phyloP scores from a whole-genome alignment of 2,113 vertebrate species.

The Aplodontia rufa region DNA sequence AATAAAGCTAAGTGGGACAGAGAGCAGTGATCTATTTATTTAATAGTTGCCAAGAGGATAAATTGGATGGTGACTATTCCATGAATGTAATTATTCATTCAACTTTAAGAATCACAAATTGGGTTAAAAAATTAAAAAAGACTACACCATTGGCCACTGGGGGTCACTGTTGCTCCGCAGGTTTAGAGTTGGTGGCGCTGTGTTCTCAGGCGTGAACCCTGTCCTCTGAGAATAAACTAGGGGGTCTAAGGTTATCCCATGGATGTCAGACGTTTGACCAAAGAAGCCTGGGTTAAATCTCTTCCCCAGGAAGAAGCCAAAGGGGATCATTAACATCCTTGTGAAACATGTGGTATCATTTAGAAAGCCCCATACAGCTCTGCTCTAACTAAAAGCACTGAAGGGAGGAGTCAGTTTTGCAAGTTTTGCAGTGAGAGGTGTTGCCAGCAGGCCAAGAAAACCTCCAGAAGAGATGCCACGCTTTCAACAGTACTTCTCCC shows the following conservation, averaged over 20 bases:
- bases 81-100: background rate
- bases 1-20: background rate
- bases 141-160: constrained; percentile 52
- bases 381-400: background rate
- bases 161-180: constrained; percentile 65
- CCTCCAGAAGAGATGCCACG: background rate
- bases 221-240: constrained; percentile 19
- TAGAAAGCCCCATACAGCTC: background rate
- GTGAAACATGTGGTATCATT: constrained; percentile 21
- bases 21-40: background rate
- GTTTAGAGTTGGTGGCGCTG: background rate
- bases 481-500: background rate
- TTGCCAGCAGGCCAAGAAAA: background rate
- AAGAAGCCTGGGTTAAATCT: constrained; percentile 23
- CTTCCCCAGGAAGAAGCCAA: constrained; percentile 39
- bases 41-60: background rate
- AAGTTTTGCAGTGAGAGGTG: background rate
- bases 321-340: background rate
- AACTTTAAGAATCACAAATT: background rate
- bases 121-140: background rate
- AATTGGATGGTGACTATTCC: background rate
- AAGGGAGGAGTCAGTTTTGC: background rate
- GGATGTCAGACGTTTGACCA: constrained; percentile 28
- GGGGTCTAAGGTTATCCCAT: background rate
- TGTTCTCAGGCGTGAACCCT: background rate